Evolutionary conservation across 2,113 vertebrate species (phyloP).

Genomic region (Dasyornis broadbenti): DNA sequence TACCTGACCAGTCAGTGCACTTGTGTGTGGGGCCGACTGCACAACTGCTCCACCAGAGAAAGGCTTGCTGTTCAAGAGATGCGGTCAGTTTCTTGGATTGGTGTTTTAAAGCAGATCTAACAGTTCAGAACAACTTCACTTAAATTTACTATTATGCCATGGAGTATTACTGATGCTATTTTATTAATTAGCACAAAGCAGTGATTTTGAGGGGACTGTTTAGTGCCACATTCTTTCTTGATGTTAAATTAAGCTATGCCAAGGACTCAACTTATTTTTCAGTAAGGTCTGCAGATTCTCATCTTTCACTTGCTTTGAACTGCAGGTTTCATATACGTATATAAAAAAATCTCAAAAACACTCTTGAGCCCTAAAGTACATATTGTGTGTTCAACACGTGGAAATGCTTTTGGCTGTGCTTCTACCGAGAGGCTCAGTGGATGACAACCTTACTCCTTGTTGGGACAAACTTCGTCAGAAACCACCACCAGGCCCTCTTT

Average conservation of each 20-base stretch:
- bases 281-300: not conserved
- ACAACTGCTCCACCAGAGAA: not conserved
- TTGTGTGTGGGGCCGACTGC: not conserved
- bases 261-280: not conserved
- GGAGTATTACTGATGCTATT: constrained; percentile 10
- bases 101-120: not conserved
- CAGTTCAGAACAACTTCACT: not conserved
- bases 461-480: not conserved
- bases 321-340: not conserved
- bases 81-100: not conserved
- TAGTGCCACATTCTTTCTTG: not conserved
- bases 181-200: not conserved
- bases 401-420: not conserved
- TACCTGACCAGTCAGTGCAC: too few relatives aligned
- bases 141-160: not conserved
- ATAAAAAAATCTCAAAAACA: not conserved
- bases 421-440: not conserved
- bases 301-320: constrained; percentile 16
- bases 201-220: not conserved
- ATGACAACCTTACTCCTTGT: not conserved
- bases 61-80: not conserved
- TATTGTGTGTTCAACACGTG: not conserved
- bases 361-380: not conserved
- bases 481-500: too few relatives aligned
- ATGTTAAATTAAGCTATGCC: constrained; percentile 16